phyloP scores from a whole-genome alignment of 2,113 vertebrate species.

The Ammodytes marinus region DNA sequence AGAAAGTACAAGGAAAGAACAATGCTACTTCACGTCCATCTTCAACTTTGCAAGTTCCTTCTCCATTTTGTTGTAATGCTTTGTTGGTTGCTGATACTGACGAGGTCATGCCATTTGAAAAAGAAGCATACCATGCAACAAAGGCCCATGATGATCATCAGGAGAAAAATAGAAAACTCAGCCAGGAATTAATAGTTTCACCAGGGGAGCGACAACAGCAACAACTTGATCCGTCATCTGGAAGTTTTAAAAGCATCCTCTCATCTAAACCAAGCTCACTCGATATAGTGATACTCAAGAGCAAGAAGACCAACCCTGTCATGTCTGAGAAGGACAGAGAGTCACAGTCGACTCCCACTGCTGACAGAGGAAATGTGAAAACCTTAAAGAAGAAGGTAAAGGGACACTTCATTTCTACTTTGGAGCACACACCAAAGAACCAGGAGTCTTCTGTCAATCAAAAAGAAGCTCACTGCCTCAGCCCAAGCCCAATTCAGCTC shows the following conservation, averaged over 20 bases:
- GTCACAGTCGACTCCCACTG: conserved; percentile 15
- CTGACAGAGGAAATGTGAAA: conserved; percentile 26
- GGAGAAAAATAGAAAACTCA: conserved; percentile 26
- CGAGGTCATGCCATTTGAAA: conserved; percentile 11
- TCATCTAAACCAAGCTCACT: conserved; percentile 41
- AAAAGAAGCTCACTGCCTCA: not conserved
- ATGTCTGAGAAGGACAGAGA: conserved; percentile 17
- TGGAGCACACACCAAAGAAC: conserved; percentile 36
- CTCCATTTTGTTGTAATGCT: conserved; percentile 11
- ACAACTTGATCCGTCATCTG: conserved; percentile 40
- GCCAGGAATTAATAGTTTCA: conserved; percentile 46
- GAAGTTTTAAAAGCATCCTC: conserved; percentile 38
- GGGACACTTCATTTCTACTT: not conserved
- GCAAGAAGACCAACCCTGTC: conserved; percentile 3
- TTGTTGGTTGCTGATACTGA: conserved; percentile 16
- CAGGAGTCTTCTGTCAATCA: not conserved
- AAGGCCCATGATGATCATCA: conserved; percentile 12
- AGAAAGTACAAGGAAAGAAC: conserved; percentile 17
- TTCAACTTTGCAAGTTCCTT: conserved; percentile 10
- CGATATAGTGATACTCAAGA: not conserved
- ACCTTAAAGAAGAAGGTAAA: conserved; percentile 23
- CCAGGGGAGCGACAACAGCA: conserved; percentile 50
- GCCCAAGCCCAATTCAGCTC: conserved; percentile 5
- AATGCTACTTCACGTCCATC: conserved; percentile 1
- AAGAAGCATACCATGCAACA: not conserved